These are phyloP conservation scores for Ovibos moschatus DNA, from an alignment of 2,113 vertebrate species.

Conservation along the genomic window DNA sequence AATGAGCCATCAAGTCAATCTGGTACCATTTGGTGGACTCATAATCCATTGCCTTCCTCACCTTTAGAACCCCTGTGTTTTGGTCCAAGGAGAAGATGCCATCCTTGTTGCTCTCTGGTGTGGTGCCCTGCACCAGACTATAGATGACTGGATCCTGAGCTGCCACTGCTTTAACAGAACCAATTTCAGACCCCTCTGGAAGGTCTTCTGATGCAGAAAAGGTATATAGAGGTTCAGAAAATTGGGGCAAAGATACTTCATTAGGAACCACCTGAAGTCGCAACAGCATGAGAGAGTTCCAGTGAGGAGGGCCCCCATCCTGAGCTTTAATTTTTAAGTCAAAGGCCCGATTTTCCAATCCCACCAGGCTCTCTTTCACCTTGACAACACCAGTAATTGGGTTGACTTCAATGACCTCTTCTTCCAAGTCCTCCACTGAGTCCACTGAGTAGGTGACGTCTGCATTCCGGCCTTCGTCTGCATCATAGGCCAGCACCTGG, in stretches of 20 bases:
- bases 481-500: constrained; percentile 94
- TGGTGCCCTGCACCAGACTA: constrained; percentile 95
- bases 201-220: constrained; percentile 95
- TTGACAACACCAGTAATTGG: constrained; percentile 92
- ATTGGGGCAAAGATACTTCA: constrained; percentile 91
- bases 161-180: constrained; percentile 89
- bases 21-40: constrained; percentile 97
- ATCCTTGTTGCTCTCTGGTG: constrained; percentile 93
- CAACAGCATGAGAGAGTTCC: constrained; percentile 91
- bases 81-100: constrained; percentile 90
- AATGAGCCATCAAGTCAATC: constrained; percentile 93
- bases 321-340: constrained; percentile 94
- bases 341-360: constrained; percentile 93
- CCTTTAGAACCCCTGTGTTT: constrained; percentile 88
- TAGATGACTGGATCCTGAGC: constrained; percentile 92
- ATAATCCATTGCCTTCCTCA: constrained; percentile 92
- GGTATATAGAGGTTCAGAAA: constrained; percentile 94
- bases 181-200: constrained; percentile 92
- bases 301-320: constrained; percentile 92
- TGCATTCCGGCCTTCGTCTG: constrained; percentile 95
- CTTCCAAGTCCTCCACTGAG: constrained; percentile 84
- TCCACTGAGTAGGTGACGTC: constrained; percentile 95
- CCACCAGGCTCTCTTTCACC: constrained; percentile 92
- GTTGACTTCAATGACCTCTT: constrained; percentile 93
- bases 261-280: constrained; percentile 92